Conservation (phyloP, 2,113 vertebrate genomes). For the Meriones unguiculatus region DNA sequence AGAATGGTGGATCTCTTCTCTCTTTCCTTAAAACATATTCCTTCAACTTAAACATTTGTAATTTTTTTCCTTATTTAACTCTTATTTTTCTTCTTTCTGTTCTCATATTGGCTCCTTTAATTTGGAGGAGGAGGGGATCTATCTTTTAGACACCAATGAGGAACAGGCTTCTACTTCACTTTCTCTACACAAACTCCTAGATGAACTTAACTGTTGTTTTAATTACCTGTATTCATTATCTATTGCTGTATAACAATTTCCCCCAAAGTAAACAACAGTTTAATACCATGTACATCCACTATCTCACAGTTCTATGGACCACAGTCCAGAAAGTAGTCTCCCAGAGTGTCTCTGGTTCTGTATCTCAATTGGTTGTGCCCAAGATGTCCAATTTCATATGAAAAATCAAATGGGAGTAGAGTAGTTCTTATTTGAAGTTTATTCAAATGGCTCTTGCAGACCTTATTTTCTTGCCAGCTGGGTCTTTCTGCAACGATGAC, state of each 20-base stretch:
- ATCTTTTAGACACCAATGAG: neutral
- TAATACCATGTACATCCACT: neutral
- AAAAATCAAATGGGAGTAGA: neutral
- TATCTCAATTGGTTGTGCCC: neutral
- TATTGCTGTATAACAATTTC: neutral
- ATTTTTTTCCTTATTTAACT: neutral
- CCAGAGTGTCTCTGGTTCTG: neutral
- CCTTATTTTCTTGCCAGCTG: neutral
- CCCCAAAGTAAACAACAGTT: neutral
- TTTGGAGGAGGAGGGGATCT: neutral
- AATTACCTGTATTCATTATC: neutral
- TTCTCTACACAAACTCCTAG: neutral
- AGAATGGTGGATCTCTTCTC: neutral
- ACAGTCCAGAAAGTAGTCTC: neutral
- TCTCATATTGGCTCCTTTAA: neutral
- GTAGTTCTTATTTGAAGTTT: neutral
- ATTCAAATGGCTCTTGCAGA: neutral
- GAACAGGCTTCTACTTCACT: neutral
- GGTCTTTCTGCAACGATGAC: neutral
- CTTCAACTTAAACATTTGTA: neutral
- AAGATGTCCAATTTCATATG: neutral
- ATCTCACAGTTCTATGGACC: neutral
- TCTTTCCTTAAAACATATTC: neutral
- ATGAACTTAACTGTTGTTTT: slow-evolving; percentile 20
- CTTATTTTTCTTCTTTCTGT: neutral